Percentiles rank a stretch among this genome's conserved stretches.
Conservation (phyloP, 2,888 invertebrate genomes). For the Lithophane ornitopus region DNA sequence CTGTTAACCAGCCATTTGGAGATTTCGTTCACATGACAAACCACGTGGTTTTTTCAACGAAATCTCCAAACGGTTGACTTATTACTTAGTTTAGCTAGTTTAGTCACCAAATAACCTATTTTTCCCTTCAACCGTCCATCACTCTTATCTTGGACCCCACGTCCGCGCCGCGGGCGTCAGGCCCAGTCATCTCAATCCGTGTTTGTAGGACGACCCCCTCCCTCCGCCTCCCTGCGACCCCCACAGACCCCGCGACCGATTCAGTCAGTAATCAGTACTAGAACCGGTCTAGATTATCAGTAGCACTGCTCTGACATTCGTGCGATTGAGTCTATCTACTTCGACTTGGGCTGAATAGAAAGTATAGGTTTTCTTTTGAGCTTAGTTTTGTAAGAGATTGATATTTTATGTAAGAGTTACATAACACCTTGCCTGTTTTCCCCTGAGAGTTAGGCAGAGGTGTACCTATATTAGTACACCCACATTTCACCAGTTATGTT, state of each 20-base stretch:
- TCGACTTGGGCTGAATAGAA: constrained; percentile 24
- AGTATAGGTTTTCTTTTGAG: constrained; percentile 33
- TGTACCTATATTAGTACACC: neutral
- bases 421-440: neutral
- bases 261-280: constrained; percentile 77
- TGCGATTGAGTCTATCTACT: constrained; percentile 26
- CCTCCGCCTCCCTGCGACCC: constrained; percentile 45
- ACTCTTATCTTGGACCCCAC: constrained; percentile 61
- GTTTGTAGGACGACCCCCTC: constrained; percentile 76
- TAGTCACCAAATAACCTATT: neutral
- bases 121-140: constrained; percentile 11
- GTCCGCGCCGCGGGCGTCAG: constrained; percentile 76
- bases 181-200: constrained; percentile 82
- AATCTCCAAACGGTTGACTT: no score
- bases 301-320: constrained; percentile 36
- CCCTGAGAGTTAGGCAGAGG: no score
- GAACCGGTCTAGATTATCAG: constrained; percentile 60
- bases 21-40: no score
- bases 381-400: neutral
- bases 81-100: no score
- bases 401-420: constrained; percentile 2
- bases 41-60: no score
- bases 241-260: constrained; percentile 61
- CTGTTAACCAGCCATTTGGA: no score
- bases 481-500: neutral